These are phyloP conservation scores for Aplysina aerophoba DNA, from an alignment of 37 sponge, comb jelly and placozoan species.

Conservation along the genomic window DNA sequence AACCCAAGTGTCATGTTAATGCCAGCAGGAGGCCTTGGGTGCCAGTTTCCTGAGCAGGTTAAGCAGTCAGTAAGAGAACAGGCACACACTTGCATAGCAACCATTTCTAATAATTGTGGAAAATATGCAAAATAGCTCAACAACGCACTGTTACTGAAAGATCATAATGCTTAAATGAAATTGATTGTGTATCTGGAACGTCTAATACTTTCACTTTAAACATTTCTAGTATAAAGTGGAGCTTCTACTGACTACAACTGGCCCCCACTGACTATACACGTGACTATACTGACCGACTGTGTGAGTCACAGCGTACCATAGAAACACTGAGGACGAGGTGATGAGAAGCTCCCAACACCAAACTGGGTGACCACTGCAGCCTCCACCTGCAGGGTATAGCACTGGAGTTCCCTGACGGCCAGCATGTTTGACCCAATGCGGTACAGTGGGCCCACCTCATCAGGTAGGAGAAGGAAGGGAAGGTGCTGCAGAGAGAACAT, in stretches of 20 bases:
- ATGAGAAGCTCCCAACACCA: background rate
- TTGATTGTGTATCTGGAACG: too few relatives aligned
- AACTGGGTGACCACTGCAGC: constrained; percentile 18
- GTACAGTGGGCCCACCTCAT: constrained; percentile 26
- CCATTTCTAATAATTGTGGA: too few relatives aligned
- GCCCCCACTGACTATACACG: background rate
- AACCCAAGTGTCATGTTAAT: constrained; percentile 11
- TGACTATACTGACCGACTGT: background rate
- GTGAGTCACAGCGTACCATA: background rate
- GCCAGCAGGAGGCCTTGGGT: background rate
- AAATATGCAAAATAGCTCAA: too few relatives aligned
- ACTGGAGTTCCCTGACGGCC: constrained; percentile 20
- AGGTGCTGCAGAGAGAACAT: constrained; percentile 2
- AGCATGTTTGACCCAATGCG: constrained; percentile 22
- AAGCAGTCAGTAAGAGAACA: background rate
- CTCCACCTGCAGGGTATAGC: background rate
- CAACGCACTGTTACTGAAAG: too few relatives aligned
- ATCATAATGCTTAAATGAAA: too few relatives aligned
- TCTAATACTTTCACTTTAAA: too few relatives aligned
- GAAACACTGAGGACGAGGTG: constrained; percentile 3
- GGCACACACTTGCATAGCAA: too few relatives aligned
- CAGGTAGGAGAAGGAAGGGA: constrained; percentile 29
- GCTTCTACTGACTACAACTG: too few relatives aligned
- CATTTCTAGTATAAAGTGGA: too few relatives aligned
- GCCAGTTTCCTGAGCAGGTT: background rate